phyloP scores from a whole-genome alignment of 1,140 invertebrate genomes.

The Reticulitermes speratus region DNA sequence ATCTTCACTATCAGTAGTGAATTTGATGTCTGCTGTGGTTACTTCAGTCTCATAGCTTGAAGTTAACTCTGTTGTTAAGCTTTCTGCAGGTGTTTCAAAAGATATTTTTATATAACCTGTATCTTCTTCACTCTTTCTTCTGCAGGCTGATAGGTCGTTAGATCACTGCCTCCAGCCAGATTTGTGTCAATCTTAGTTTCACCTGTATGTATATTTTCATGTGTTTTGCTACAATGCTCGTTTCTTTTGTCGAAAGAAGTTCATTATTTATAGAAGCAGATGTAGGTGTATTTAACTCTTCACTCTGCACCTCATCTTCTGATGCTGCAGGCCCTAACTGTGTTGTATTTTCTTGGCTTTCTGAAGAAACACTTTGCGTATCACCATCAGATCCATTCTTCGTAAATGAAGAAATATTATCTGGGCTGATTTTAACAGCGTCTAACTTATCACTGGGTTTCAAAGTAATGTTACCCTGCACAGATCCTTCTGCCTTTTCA shows the following conservation, averaged over 20 bases:
- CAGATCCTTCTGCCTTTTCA: background rate
- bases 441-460: background rate
- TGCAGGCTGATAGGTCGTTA: background rate
- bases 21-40: background rate
- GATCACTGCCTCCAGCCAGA: background rate
- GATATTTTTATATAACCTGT: background rate
- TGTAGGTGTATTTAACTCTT: background rate
- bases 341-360: background rate
- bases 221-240: background rate
- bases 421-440: background rate
- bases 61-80: constrained; percentile 6
- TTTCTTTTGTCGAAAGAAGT: background rate
- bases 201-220: background rate
- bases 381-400: background rate
- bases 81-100: constrained; percentile 1
- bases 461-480: background rate
- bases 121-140: background rate
- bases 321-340: background rate
- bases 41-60: background rate
- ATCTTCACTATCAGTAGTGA: background rate
- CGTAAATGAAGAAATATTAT: background rate
- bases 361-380: background rate
- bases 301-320: background rate
- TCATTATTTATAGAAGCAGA: background rate
- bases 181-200: background rate